Conservation (phyloP, 2,888 invertebrate species). For the Lasioglossum morio region DNA sequence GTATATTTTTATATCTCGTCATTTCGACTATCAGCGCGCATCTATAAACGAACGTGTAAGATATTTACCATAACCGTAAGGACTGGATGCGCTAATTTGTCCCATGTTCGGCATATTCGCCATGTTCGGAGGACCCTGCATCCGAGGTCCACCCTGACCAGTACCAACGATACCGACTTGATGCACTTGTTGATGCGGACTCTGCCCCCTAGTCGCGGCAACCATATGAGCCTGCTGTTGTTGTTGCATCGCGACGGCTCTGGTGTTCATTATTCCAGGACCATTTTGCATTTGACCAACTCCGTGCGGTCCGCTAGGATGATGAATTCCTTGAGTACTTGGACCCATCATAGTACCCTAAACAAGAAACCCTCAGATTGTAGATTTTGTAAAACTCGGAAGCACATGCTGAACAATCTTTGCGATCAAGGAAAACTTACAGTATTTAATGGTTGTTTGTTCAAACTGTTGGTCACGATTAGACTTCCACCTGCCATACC, state of each 20-base stretch:
- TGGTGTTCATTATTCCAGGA: slow-evolving; percentile 88
- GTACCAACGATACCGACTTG: slow-evolving; percentile 85
- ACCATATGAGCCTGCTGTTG: slow-evolving; percentile 82
- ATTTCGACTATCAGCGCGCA: background rate
- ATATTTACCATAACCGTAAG: slow-evolving; percentile 83
- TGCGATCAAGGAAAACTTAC: slow-evolving; percentile 64
- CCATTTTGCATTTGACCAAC: slow-evolving; percentile 90
- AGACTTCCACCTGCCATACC: slow-evolving; percentile 90
- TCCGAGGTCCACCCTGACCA: slow-evolving; percentile 87
- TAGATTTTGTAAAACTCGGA: background rate
- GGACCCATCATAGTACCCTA: slow-evolving; percentile 87
- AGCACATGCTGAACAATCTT: background rate
- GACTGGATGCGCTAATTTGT: slow-evolving; percentile 82
- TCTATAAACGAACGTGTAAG: background rate
- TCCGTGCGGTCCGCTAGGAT: slow-evolving; percentile 80
- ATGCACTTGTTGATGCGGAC: slow-evolving; percentile 84
- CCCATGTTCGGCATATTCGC: slow-evolving; percentile 83
- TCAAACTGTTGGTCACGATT: slow-evolving; percentile 90
- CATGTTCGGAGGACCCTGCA: slow-evolving; percentile 87
- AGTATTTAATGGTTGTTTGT: slow-evolving; percentile 88
- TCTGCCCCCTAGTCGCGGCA: slow-evolving; percentile 82
- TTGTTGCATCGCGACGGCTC: slow-evolving; percentile 85
- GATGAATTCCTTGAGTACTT: slow-evolving; percentile 84
- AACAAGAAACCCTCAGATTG: background rate
- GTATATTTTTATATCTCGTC: background rate